Evolutionary conservation across 2,888 invertebrate genomes (phyloP).

Genomic region (Macroteleia sp.): DNA sequence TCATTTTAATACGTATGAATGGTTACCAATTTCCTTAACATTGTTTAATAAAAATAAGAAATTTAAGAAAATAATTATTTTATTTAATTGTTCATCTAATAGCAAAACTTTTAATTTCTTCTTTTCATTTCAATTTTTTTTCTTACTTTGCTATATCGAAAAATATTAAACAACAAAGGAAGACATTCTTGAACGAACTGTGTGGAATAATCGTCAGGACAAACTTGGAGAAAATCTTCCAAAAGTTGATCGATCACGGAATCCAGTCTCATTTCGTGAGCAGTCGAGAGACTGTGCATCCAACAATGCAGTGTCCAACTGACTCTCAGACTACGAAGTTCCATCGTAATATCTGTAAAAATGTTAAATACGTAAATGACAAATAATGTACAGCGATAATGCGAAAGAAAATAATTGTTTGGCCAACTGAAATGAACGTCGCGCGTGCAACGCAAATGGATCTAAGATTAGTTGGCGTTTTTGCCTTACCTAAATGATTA

Average conservation of each 20-base stretch:
- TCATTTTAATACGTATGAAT: too few relatives aligned
- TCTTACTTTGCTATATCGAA: conserved; percentile 93
- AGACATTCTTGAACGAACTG: conserved; percentile 96
- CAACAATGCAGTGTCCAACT: conserved; percentile 97
- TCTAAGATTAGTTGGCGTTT: conserved; percentile 38
- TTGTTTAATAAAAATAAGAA: too few relatives aligned
- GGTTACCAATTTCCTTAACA: too few relatives aligned
- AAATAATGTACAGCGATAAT: background rate
- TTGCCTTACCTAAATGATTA: conserved; percentile 89
- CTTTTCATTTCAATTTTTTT: too few relatives aligned
- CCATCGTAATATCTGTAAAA: conserved; percentile 91
- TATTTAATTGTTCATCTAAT: too few relatives aligned
- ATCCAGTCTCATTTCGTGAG: conserved; percentile 92
- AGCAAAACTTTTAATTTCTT: too few relatives aligned
- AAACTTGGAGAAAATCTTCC: conserved; percentile 95
- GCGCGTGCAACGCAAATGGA: too few relatives aligned
- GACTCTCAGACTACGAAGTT: conserved; percentile 92
- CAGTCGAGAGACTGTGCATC: conserved; percentile 94
- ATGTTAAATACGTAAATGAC: background rate
- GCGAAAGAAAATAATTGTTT: conserved; percentile 23
- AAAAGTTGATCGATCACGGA: conserved; percentile 94
- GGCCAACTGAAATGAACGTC: background rate
- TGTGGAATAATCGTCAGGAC: conserved; percentile 94
- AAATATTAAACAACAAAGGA: conserved; percentile 94
- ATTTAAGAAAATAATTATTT: too few relatives aligned